A percentile compares a stretch with the other conserved stretches of the same genome.
Evolutionary conservation across 2,113 vertebrate genomes (phyloP).

Genomic region (Xenopus borealis): DNA sequence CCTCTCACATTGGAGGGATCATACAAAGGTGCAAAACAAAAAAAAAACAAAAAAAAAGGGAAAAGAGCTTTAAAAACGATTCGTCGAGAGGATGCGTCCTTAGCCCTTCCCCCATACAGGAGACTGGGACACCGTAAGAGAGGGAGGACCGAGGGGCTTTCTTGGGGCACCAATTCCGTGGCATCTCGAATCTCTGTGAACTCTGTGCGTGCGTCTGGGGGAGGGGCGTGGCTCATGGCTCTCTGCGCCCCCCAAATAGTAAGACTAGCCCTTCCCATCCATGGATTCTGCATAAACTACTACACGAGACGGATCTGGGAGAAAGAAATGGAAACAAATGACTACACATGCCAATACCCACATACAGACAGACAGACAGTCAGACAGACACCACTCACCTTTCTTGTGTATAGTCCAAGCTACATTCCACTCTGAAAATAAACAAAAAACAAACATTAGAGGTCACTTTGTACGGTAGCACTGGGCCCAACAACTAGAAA

Average conservation of each 20-base stretch:
- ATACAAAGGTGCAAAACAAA: not conserved
- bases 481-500: too few relatives aligned
- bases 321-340: not conserved
- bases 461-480: too few relatives aligned
- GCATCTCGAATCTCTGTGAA: conserved; percentile 2
- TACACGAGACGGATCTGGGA: conserved; percentile 45
- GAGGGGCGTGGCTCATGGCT: not conserved
- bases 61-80: not conserved
- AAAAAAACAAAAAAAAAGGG: not conserved
- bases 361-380: too few relatives aligned
- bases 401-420: conserved; percentile 65
- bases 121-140: too few relatives aligned
- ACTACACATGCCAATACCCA: not conserved
- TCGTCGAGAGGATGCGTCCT: conserved; percentile 19
- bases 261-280: conserved; percentile 48
- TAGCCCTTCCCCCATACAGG: conserved; percentile 1
- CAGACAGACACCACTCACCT: conserved; percentile 56
- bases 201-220: conserved; percentile 7
- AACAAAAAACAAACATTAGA: not conserved
- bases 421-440: conserved; percentile 67
- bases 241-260: not conserved
- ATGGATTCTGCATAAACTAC: conserved; percentile 46
- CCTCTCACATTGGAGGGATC: not conserved
- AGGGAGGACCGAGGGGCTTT: not conserved
- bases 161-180: conserved; percentile 12